A percentile compares a stretch with the other conserved stretches of the same genome.
phyloP scores from a whole-genome alignment of 1,140 invertebrate species.

The Araneus ventricosus region DNA sequence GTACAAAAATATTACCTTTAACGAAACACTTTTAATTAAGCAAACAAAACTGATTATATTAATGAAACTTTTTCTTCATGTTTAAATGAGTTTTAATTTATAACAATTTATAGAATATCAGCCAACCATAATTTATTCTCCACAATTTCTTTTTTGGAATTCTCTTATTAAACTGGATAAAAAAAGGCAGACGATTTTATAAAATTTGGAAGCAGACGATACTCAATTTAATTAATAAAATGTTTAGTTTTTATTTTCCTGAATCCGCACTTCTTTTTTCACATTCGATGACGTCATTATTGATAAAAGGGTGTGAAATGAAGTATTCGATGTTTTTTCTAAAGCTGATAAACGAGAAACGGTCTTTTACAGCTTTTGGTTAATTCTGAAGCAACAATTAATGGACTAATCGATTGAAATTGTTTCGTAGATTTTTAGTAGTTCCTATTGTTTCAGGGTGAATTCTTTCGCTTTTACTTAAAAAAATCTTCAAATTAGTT shows the following conservation, averaged over 20 bases:
- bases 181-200: background rate
- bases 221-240: conserved; percentile 18
- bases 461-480: background rate
- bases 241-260: background rate
- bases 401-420: background rate
- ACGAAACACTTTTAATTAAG: too few species aligned
- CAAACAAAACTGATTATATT: too few species aligned
- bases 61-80: too few species aligned
- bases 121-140: too few species aligned
- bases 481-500: background rate
- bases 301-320: background rate
- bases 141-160: too few species aligned
- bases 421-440: background rate
- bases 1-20: too few species aligned
- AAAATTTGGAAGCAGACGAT: background rate
- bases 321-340: background rate
- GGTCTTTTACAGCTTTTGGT: background rate
- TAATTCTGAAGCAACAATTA: background rate
- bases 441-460: background rate
- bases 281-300: background rate
- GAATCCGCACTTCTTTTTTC: background rate
- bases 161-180: background rate
- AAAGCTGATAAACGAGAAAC: background rate
- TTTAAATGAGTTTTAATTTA: too few species aligned
- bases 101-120: too few species aligned